A percentile compares a stretch with the other conserved stretches of the same genome.
These are phyloP conservation scores for Sebastes taczanowskii DNA, from an alignment of 2,797 vertebrate genomes.

Conservation along the genomic window DNA sequence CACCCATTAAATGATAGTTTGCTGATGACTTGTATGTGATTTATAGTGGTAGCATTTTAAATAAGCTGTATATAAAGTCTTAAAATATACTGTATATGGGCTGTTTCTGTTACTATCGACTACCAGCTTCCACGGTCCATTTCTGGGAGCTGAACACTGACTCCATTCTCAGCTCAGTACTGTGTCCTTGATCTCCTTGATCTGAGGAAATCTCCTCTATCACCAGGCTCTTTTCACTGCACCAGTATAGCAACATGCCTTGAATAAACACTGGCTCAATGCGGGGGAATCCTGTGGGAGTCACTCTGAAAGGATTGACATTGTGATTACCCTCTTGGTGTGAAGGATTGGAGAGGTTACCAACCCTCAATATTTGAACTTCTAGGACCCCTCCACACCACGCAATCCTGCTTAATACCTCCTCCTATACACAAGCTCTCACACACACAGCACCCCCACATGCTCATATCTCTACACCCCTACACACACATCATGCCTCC, in stretches of 20 bases:
- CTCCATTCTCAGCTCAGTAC: constrained; percentile 38
- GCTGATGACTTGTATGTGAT: neutral
- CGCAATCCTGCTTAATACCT: constrained; percentile 63
- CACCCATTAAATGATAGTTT: neutral
- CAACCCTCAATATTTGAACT: constrained; percentile 84
- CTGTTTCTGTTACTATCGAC: neutral
- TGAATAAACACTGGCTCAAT: constrained; percentile 70
- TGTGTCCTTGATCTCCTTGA: constrained; percentile 61
- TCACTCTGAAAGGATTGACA: constrained; percentile 80
- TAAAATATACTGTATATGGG: neutral
- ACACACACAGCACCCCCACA: constrained; percentile 53
- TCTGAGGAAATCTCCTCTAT: constrained; percentile 67
- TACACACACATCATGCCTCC: constrained; percentile 49
- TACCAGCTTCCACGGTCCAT: neutral
- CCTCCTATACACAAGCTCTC: constrained; percentile 58
- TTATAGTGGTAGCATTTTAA: neutral
- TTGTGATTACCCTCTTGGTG: constrained; percentile 79
- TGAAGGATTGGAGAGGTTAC: constrained; percentile 78
- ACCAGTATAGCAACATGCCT: constrained; percentile 68
- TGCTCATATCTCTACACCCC: constrained; percentile 54
- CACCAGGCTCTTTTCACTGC: constrained; percentile 57
- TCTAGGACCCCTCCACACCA: constrained; percentile 66
- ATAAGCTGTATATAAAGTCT: neutral
- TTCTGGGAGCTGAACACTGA: constrained; percentile 35
- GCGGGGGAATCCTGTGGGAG: constrained; percentile 68